phyloP scores from a whole-genome alignment of 2,797 vertebrate genomes.

The Leontopithecus rosalia region DNA sequence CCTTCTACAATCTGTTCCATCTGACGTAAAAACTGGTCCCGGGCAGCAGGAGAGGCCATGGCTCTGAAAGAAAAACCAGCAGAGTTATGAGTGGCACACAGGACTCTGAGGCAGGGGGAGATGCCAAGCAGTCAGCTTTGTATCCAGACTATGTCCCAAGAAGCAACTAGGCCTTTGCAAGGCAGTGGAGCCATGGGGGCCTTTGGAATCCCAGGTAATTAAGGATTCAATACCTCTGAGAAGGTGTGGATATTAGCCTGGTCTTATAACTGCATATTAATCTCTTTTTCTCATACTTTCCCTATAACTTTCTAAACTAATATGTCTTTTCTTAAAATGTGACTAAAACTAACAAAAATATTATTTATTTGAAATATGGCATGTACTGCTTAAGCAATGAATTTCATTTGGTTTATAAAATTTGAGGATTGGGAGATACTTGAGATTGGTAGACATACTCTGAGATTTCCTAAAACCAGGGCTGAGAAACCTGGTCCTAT shows the following conservation, averaged over 20 bases:
- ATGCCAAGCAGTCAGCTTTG: rapidly evolving
- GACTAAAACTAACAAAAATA: constrained; percentile 19
- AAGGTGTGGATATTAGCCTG: background rate
- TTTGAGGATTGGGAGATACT: background rate
- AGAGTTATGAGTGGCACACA: background rate
- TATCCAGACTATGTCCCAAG: background rate
- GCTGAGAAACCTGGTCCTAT: background rate
- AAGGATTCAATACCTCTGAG: background rate
- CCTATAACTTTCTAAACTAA: background rate
- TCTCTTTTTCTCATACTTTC: background rate
- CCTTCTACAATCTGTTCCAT: constrained; percentile 99
- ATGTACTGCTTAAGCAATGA: background rate
- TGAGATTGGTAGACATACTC: background rate
- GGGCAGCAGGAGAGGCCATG: constrained; percentile 94
- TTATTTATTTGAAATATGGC: background rate
- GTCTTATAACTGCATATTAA: background rate
- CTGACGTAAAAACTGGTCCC: constrained; percentile 97
- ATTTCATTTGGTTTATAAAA: background rate
- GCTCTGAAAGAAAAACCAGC: constrained; percentile 86
- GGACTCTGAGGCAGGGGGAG: background rate
- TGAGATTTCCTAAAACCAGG: background rate
- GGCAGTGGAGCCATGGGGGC: background rate
- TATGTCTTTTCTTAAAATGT: constrained; percentile 1
- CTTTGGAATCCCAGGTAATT: background rate
- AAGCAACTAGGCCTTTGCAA: background rate